Conservation (phyloP, 2,888 invertebrate genomes). For the Archips xylosteana region DNA sequence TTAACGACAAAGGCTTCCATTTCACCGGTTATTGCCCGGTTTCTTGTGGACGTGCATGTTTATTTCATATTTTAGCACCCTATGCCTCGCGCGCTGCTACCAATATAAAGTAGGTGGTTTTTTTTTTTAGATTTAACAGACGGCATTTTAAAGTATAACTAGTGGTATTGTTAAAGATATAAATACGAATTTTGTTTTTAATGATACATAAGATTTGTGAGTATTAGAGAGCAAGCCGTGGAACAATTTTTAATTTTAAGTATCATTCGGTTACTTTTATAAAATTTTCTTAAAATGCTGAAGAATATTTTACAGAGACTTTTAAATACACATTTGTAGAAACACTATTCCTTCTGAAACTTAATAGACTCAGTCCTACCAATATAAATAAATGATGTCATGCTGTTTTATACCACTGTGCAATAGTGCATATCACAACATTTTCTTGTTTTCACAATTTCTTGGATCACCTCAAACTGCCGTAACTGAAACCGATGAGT, state of each 20-base stretch:
- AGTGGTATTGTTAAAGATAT: not conserved
- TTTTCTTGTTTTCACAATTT: too few species aligned
- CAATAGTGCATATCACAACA: too few species aligned
- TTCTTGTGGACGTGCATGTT: constrained; percentile 12
- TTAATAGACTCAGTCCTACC: too few species aligned
- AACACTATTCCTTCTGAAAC: too few species aligned
- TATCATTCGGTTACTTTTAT: too few species aligned
- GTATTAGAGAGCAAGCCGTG: too few species aligned
- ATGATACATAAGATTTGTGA: not conserved
- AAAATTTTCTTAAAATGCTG: too few species aligned
- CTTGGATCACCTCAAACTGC: not conserved
- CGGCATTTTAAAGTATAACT: not conserved
- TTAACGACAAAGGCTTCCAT: constrained; percentile 1
- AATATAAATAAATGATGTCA: too few species aligned
- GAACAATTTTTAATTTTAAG: too few species aligned
- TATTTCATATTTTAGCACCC: not conserved
- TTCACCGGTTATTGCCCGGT: constrained; percentile 8
- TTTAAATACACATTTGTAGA: too few species aligned
- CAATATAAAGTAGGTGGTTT: constrained; percentile 1
- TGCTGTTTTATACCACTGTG: too few species aligned
- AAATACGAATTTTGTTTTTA: not conserved
- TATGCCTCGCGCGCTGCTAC: not conserved
- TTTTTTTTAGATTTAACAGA: not conserved
- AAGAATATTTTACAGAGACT: too few species aligned
- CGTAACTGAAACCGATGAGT: not conserved